These are phyloP conservation scores for Hylomyscus alleni DNA, from an alignment of 2,797 vertebrate genomes.

Conservation along the genomic window DNA sequence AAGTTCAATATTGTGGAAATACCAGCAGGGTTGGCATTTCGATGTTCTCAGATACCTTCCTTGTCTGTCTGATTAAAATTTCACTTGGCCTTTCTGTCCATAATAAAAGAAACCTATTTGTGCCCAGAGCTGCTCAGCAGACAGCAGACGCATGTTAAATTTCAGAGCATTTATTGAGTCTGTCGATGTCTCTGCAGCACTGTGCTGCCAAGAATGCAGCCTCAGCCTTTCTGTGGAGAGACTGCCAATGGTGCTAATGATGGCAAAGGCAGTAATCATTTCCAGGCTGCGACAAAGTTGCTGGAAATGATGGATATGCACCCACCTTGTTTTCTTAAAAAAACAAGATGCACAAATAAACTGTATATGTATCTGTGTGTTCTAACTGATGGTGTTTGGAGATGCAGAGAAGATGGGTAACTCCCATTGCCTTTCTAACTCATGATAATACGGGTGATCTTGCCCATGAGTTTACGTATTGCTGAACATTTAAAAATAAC, in stretches of 20 bases:
- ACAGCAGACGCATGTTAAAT: slow-evolving; percentile 76
- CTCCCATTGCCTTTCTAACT: neutral
- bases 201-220: slow-evolving; percentile 51
- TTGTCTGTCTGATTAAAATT: slow-evolving; percentile 85
- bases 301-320: slow-evolving; percentile 54
- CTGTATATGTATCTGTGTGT: accelerated
- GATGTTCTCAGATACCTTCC: slow-evolving; percentile 69
- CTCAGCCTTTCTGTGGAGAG: slow-evolving; percentile 73
- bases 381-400: neutral
- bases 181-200: slow-evolving; percentile 34
- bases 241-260: slow-evolving; percentile 83
- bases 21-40: slow-evolving; percentile 77
- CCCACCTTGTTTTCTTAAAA: neutral
- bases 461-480: neutral
- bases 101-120: slow-evolving; percentile 85
- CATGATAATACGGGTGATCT: neutral
- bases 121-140: slow-evolving; percentile 80
- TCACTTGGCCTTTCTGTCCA: slow-evolving; percentile 83
- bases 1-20: slow-evolving; percentile 77
- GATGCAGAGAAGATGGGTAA: neutral
- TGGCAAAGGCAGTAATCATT: slow-evolving; percentile 63
- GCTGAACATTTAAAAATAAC: neutral
- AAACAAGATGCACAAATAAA: neutral
- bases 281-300: slow-evolving; percentile 62
- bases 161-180: slow-evolving; percentile 78